Evolutionary conservation across 1,140 invertebrate species (phyloP).

Genomic region (Danaus plexippus): DNA sequence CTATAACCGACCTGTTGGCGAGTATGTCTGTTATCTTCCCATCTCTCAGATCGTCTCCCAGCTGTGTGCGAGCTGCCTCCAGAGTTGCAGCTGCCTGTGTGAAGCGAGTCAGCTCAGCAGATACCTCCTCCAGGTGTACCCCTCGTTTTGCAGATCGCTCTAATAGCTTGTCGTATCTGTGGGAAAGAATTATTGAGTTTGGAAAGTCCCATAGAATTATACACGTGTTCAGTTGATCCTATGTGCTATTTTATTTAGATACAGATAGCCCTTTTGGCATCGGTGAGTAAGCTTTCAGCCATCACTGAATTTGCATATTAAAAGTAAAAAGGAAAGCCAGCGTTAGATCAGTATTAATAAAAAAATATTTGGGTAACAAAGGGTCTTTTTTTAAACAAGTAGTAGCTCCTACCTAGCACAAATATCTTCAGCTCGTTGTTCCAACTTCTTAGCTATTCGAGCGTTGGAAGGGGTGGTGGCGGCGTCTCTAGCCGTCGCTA

Average conservation of each 20-base stretch:
- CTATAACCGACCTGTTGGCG: too few species aligned
- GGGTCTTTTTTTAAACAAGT: background rate
- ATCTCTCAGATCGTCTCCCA: slow-evolving; percentile 73
- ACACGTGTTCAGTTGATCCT: too few species aligned
- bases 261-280: too few species aligned
- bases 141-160: slow-evolving; percentile 85
- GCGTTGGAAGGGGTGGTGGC: slow-evolving; percentile 87
- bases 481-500: slow-evolving; percentile 83
- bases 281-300: too few species aligned
- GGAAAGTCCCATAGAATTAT: too few species aligned
- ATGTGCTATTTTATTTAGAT: too few species aligned
- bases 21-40: background rate
- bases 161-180: slow-evolving; percentile 87
- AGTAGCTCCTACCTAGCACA: slow-evolving; percentile 67
- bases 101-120: slow-evolving; percentile 80
- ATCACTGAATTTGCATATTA: too few species aligned
- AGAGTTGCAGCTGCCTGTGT: slow-evolving; percentile 77
- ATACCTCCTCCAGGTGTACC: slow-evolving; percentile 87
- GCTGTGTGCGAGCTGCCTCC: slow-evolving; percentile 80
- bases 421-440: slow-evolving; percentile 89
- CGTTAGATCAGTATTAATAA: too few species aligned
- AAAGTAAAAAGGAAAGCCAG: too few species aligned
- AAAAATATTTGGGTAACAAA: background rate
- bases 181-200: background rate
- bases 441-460: slow-evolving; percentile 90